These are phyloP conservation scores for Phymastichus coffea DNA, from an alignment of 1,140 invertebrate genomes.

Conservation along the genomic window DNA sequence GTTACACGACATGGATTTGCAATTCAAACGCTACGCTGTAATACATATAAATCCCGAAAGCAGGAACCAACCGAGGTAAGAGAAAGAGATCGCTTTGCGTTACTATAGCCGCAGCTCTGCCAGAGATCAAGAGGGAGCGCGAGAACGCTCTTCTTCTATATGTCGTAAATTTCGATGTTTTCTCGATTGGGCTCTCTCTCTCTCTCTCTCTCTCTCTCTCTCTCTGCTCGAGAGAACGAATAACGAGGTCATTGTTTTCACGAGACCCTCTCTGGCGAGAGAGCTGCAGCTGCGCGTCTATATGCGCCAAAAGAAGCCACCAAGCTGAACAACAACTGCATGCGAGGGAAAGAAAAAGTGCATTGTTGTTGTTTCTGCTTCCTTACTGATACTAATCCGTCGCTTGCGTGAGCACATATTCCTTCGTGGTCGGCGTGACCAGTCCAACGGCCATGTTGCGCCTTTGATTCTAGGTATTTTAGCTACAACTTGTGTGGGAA, in stretches of 20 bases:
- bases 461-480: too few species aligned
- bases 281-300: constrained; percentile 14
- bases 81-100: neutral
- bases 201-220: too few species aligned
- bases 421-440: neutral
- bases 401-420: neutral
- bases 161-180: constrained; percentile 42
- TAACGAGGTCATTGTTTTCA: constrained; percentile 50
- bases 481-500: too few species aligned
- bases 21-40: constrained; percentile 49
- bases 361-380: too few species aligned
- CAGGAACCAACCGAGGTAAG: constrained; percentile 14
- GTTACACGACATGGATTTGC: constrained; percentile 48
- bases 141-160: constrained; percentile 39
- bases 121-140: constrained; percentile 32
- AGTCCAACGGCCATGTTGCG: neutral
- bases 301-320: neutral
- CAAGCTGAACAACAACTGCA: too few species aligned
- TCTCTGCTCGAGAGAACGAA: too few species aligned
- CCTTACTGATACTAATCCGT: neutral
- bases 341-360: constrained; percentile 8
- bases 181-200: constrained; percentile 37
- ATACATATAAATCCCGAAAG: constrained; percentile 44
- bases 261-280: constrained; percentile 32
- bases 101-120: constrained; percentile 1